A percentile compares a stretch with the other conserved stretches of the same genome.
Evolutionary conservation across 2,888 invertebrate genomes (phyloP).

Genomic region (Leptogaster cylindrica): DNA sequence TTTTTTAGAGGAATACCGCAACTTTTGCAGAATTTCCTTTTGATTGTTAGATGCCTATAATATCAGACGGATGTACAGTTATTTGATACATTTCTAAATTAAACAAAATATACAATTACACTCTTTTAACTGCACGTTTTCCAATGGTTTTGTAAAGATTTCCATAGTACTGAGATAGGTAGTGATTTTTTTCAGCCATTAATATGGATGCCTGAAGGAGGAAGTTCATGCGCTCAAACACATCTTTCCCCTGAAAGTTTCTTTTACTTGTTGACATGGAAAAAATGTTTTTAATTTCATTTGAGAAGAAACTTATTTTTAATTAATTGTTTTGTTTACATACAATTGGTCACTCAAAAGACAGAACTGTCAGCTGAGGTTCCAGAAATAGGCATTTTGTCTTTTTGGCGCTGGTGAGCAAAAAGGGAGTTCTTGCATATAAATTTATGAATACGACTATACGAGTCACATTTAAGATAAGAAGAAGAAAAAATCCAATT

Average conservation of each 20-base stretch:
- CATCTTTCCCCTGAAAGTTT: conserved; percentile 48
- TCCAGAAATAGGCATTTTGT: too few species aligned
- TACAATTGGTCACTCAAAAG: too few species aligned
- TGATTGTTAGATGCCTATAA: conserved; percentile 57
- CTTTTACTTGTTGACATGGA: too few species aligned
- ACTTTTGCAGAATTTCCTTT: conserved; percentile 58
- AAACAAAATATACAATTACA: conserved; percentile 52
- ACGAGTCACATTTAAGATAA: too few species aligned
- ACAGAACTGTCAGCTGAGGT: too few species aligned
- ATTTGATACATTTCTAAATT: background rate
- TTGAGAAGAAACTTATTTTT: too few species aligned
- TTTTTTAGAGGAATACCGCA: conserved; percentile 56
- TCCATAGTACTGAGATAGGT: conserved; percentile 58
- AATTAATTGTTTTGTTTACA: too few species aligned
- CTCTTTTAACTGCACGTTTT: conserved; percentile 57
- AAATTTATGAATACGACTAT: too few species aligned
- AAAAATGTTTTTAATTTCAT: too few species aligned
- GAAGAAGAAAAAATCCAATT: too few species aligned
- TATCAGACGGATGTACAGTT: background rate
- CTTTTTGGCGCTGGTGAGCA: too few species aligned
- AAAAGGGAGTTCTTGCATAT: too few species aligned
- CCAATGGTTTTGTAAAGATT: conserved; percentile 57
- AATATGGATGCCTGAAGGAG: conserved; percentile 59
- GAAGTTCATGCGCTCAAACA: conserved; percentile 59
- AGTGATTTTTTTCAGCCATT: conserved; percentile 56